phyloP scores from a whole-genome alignment of 2,797 vertebrate species.

The Pangasius macronema region DNA sequence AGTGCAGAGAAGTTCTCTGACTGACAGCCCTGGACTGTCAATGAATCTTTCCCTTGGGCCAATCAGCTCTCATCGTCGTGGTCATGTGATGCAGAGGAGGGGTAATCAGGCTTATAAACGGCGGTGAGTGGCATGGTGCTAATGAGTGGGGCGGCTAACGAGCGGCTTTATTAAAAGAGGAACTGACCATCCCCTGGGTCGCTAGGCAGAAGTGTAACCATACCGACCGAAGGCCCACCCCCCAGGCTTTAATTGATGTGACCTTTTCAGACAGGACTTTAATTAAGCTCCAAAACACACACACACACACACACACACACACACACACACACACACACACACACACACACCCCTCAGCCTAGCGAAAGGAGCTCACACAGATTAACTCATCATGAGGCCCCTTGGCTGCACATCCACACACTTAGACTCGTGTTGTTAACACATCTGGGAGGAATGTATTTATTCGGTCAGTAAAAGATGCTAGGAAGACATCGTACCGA shows the following conservation, averaged over 20 bases:
- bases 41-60: conserved; percentile 42
- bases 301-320: conserved; percentile 60
- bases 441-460: conserved; percentile 2
- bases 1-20: conserved; percentile 2
- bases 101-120: conserved; percentile 52
- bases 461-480: neutral
- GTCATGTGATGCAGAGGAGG: conserved; percentile 50
- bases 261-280: conserved; percentile 82
- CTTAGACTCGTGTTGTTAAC: neutral
- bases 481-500: neutral
- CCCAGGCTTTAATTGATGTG: conserved; percentile 84
- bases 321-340: conserved; percentile 65
- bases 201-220: conserved; percentile 76
- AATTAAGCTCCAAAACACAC: conserved; percentile 79
- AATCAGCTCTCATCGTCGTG: conserved; percentile 40
- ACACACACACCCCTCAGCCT: conserved; percentile 47
- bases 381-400: conserved; percentile 34
- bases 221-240: conserved; percentile 72
- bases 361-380: neutral
- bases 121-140: conserved; percentile 46
- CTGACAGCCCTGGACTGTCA: conserved; percentile 21
- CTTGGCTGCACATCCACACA: neutral
- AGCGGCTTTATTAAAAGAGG: conserved; percentile 70
- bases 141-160: conserved; percentile 68
- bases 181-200: conserved; percentile 69